A percentile compares a stretch with the other conserved stretches of the same genome.
Conservation (phyloP, 2,113 vertebrate genomes). For the Pachycephala philippinensis region DNA sequence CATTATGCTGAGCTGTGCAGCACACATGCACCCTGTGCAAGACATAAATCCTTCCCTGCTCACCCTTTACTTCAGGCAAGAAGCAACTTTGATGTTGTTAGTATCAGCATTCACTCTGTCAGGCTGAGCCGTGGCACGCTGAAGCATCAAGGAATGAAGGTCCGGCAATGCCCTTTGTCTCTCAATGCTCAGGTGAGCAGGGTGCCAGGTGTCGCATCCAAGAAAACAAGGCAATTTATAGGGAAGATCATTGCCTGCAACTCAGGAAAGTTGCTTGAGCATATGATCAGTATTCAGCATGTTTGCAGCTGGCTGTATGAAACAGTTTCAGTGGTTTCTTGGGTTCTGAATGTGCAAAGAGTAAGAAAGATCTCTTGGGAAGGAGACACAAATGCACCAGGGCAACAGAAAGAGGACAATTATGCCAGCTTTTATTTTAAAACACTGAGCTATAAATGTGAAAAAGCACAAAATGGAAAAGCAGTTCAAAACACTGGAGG, state of each 20-base stretch:
- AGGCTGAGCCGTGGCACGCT: fast-evolving
- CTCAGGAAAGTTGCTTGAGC: neutral
- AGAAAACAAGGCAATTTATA: neutral
- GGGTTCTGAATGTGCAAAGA: neutral
- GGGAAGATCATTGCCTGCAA: neutral
- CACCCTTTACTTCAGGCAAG: neutral
- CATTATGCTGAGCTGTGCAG: neutral
- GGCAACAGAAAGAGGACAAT: neutral
- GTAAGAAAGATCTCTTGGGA: neutral
- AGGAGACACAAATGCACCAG: neutral
- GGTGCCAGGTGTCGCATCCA: neutral
- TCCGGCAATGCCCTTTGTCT: neutral
- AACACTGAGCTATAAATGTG: neutral
- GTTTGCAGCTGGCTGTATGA: neutral
- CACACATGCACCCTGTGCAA: neutral
- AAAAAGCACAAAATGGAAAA: neutral
- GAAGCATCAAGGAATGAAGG: neutral
- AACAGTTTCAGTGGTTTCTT: neutral
- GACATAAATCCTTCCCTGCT: neutral
- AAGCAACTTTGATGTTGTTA: neutral
- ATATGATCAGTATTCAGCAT: neutral
- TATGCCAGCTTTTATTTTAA: neutral
- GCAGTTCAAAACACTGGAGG: neutral
- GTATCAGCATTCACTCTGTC: neutral
- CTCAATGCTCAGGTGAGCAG: fast-evolving